Evolutionary conservation across 2,888 invertebrate species (phyloP).

Genomic region (Carcina quercana): DNA sequence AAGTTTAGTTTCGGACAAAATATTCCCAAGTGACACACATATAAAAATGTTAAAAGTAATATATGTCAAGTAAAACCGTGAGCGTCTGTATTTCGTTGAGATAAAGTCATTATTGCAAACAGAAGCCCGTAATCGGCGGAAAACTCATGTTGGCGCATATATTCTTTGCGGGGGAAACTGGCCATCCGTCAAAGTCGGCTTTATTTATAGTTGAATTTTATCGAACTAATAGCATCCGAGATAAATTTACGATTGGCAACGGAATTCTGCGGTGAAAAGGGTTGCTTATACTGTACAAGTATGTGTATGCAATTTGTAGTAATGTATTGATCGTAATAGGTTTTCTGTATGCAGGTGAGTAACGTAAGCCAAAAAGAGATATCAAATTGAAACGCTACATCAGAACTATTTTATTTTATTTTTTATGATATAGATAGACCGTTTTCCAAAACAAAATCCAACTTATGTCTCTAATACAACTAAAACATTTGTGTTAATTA

Average conservation of each 20-base stretch:
- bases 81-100: constrained; percentile 1
- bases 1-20: constrained; percentile 70
- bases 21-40: constrained; percentile 67
- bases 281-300: constrained; percentile 35
- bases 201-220: constrained; percentile 74
- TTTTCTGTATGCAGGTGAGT: no score
- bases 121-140: constrained; percentile 4
- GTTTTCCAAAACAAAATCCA: no score
- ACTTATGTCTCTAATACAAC: no score
- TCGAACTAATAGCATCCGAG: constrained; percentile 69
- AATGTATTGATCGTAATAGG: no score
- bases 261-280: constrained; percentile 56
- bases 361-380: no score
- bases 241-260: constrained; percentile 69
- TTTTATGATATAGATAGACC: no score
- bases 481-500: no score
- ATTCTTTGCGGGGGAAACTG: constrained; percentile 65
- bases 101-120: neutral
- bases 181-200: constrained; percentile 69
- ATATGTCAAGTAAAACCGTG: neutral
- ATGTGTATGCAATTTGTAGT: no score
- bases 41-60: constrained; percentile 42
- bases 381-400: no score
- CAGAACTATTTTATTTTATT: no score
- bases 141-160: constrained; percentile 27